Evolutionary conservation across 2,113 vertebrate genomes (phyloP), one percentile per base, ranked within the genome.

Genomic region (Coryphaenoides rupestris): DNA sequence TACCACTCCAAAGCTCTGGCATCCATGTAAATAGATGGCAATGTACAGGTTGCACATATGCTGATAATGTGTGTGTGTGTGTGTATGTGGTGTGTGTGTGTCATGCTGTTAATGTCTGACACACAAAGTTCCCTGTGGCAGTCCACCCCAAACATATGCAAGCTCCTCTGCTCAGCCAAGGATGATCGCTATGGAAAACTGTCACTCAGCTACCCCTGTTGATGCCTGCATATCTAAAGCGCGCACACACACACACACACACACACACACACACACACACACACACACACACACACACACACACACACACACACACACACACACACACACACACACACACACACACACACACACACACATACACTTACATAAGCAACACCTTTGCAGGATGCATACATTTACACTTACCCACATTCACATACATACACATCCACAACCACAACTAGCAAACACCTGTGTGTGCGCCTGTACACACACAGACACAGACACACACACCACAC

Each of bases 131-230:
- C n/a, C n/a, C n/a, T n/a, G n/a, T n/a, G n/a, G 6, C 40, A 9
- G 19, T 21, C 46, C 56, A 23, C 10, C 9, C 16, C 3, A 26
- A 26, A 22, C 21, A 40, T 21, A 57, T 23, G 9, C 55, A 57
- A 21, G 19, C 33, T 3, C 55, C 52, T 19, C 26, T 56, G 33
- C 9, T 60, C 58, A 76, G 79, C 80, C 70, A 76, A 64, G 72
- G 70, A 71, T 75, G 73, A 83, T 85, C 79, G 81, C 61, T 54
- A 77, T 82, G 79, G 73, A 76, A 71, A 56, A 65, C 81, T 82
- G 72, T 63, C 78, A 80, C 73, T 71, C 65, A 68, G 58, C 40
- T 74, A 21, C 28, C 24, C 5, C 33, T 40, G 33, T 40, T 40
- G 9, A 40, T 40, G 9, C 33, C 33, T 40, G 33, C 33, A 40